Evolutionary conservation across 2,888 invertebrate species (phyloP), one percentile per base, ranked within the genome.

Genomic region (Dendrolimus pini): DNA sequence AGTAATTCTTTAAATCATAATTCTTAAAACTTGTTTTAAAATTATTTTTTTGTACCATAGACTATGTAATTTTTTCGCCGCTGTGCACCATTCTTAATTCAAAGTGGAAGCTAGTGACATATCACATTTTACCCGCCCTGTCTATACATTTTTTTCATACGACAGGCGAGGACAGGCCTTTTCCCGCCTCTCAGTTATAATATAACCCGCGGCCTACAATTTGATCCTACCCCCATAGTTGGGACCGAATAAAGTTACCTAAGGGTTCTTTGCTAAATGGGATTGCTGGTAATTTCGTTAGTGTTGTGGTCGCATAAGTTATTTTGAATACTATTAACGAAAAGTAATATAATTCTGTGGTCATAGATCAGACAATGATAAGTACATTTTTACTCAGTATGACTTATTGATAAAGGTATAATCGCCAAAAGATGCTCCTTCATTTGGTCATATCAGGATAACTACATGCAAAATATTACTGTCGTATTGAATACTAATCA

Each of bases 201-300:
- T 81, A 80, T 79, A 81, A 83, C 82, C 80, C 77, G 78, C 78
- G 75, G 79, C 78, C 82, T 83, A 83, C 83, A 87, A 89, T 85
- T 86, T 85, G 72, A 70, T 71, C 72, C 75, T 77, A 75, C 83
- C 84, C 85, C 78, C 79, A 79, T 78, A 82, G 80, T 82, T 77
- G 71, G 47, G 47, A 30, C 10, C 12, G 47, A 84, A 85, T 82
- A 82, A 80, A 78, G 78, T 84, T 83, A 78, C 71, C 69, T 78
- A 80, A 77, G 83, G 83, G 83, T 77, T 80, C 78, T 73, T 74
- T 74, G 71, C 76, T 74, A 84, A 88, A 87, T 85, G 79, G 81
- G 80, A 84, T 88, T 85, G 81, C 76, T 76, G 79, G 80, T 87
- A 88, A 89, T 83, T 82, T 79, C 75, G 82, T 88, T 87, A 85